Conservation (phyloP, 1,140 invertebrate species). For the Centruroides vittatus region DNA sequence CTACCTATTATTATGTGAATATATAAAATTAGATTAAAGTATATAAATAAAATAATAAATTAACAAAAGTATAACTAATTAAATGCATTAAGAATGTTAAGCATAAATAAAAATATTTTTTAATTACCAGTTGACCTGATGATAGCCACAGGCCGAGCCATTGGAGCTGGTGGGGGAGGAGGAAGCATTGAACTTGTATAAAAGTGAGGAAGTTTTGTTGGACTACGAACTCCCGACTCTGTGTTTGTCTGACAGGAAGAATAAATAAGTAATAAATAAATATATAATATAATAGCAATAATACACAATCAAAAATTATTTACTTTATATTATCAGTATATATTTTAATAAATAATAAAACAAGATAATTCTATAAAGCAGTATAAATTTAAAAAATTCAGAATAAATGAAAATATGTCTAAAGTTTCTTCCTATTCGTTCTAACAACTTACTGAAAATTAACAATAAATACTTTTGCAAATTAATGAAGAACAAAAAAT, state of each 20-base stretch:
- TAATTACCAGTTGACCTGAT: conserved; percentile 65
- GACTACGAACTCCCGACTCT: conserved; percentile 33
- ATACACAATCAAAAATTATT: too few species aligned
- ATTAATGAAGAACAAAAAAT: too few species aligned
- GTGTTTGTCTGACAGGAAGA: conserved; percentile 6
- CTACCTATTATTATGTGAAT: background rate
- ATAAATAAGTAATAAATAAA: too few species aligned
- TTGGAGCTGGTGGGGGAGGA: conserved; percentile 74
- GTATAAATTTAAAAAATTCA: too few species aligned
- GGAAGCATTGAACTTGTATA: conserved; percentile 76
- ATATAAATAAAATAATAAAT: background rate
- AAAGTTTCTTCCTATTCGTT: too few species aligned
- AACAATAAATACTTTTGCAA: too few species aligned
- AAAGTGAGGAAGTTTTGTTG: conserved; percentile 59
- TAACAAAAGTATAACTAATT: background rate
- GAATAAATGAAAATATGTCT: too few species aligned
- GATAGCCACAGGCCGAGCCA: conserved; percentile 87
- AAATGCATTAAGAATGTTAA: background rate
- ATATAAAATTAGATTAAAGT: background rate
- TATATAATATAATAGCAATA: too few species aligned
- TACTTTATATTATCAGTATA: too few species aligned
- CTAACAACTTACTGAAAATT: too few species aligned
- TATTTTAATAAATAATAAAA: too few species aligned
- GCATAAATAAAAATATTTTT: background rate
- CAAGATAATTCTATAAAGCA: too few species aligned